Percentiles rank a stretch among this genome's conserved stretches.
Evolutionary conservation across 2,888 invertebrate species (phyloP).

Genomic region (Neoaliturus tenellus): DNA sequence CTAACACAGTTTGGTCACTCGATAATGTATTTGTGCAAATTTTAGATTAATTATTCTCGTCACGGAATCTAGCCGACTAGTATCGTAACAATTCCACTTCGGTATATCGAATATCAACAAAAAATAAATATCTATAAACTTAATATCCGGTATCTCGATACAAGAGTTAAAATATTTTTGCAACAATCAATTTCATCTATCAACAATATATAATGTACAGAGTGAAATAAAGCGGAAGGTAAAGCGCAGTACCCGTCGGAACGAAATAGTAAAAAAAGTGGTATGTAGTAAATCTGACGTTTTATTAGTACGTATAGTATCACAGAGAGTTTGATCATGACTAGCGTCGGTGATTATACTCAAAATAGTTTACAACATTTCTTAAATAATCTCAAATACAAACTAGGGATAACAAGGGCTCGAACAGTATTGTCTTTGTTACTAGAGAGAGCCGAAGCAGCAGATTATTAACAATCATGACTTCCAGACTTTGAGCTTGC

Average conservation of each 20-base stretch:
- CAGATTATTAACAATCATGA: conserved; percentile 74
- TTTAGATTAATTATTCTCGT: conserved; percentile 37
- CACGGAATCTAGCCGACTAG: conserved; percentile 47
- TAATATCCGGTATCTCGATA: conserved; percentile 50
- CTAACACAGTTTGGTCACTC: conserved; percentile 58
- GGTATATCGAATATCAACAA: conserved; percentile 49
- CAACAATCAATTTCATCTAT: conserved; percentile 45
- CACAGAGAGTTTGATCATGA: conserved; percentile 69
- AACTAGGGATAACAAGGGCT: conserved; percentile 57
- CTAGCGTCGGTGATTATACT: conserved; percentile 66
- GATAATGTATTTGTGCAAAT: conserved; percentile 42
- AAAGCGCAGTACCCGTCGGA: conserved; percentile 58
- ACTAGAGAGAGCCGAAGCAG: conserved; percentile 52
- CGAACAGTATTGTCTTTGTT: conserved; percentile 58
- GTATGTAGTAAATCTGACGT: conserved; percentile 57
- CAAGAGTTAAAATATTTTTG: conserved; percentile 48
- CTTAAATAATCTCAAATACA: conserved; percentile 53
- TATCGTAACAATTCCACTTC: conserved; percentile 50
- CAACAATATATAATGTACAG: conserved; percentile 45
- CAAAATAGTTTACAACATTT: conserved; percentile 54
- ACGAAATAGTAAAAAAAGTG: conserved; percentile 60
- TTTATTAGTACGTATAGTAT: conserved; percentile 65
- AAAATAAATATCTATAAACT: conserved; percentile 58
- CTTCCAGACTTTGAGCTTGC: conserved; percentile 88
- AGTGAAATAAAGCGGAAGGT: conserved; percentile 55